Evolutionary conservation across 2,888 invertebrate genomes (phyloP).

Genomic region (Plebejus argus): DNA sequence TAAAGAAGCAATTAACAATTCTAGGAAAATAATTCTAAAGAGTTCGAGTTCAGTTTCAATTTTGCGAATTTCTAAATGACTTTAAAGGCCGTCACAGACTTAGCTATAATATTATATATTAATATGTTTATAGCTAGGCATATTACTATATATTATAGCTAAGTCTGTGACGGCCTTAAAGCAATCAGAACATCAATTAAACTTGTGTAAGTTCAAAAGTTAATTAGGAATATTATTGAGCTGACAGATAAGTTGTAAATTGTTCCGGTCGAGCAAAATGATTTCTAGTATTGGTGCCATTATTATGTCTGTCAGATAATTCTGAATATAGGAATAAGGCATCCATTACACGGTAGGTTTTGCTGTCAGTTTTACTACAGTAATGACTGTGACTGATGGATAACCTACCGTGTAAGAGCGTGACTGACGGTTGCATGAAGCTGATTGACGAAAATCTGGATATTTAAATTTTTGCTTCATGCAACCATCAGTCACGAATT

Average conservation of each 20-base stretch:
- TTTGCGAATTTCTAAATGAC: background rate
- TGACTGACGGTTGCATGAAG: no score
- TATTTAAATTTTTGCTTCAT: no score
- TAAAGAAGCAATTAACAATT: background rate
- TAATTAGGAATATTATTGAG: background rate
- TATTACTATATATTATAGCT: no score
- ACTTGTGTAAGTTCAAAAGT: background rate
- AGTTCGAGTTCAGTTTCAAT: background rate
- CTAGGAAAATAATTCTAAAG: background rate
- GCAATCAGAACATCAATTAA: background rate
- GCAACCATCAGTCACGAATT: no score
- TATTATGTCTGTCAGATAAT: background rate
- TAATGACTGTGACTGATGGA: no score
- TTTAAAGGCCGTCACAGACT: no score
- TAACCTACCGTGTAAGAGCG: no score
- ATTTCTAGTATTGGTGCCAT: background rate
- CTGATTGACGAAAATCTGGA: no score
- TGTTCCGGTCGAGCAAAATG: background rate
- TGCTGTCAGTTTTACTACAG: no score
- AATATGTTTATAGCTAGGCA: no score
- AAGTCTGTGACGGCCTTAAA: background rate
- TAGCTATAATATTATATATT: no score
- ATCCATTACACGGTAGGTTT: no score
- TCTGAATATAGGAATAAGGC: background rate
- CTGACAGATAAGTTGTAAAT: background rate